These are phyloP conservation scores for Mimumesa dahlbomi DNA, from an alignment of 2,888 invertebrate genomes.

Conservation along the genomic window DNA sequence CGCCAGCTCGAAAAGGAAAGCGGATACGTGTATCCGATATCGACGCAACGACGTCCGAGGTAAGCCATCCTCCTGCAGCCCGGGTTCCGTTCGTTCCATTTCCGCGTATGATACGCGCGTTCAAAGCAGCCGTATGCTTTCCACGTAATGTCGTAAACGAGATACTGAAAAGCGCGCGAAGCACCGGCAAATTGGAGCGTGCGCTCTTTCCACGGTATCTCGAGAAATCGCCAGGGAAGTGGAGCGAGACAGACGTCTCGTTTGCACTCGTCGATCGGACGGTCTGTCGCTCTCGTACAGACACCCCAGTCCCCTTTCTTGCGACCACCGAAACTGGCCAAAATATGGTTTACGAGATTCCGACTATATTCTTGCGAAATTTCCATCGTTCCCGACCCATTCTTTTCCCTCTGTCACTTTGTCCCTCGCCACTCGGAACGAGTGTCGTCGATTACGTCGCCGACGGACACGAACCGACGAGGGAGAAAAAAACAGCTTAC, in stretches of 20 bases:
- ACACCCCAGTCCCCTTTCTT: too few species aligned
- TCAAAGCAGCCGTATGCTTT: slow-evolving; percentile 46
- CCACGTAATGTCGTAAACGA: slow-evolving; percentile 61
- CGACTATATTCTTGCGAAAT: background rate
- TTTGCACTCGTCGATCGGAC: slow-evolving; percentile 44
- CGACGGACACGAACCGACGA: background rate
- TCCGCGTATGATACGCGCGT: slow-evolving; percentile 1
- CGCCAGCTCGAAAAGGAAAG: background rate
- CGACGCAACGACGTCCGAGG: too few species aligned
- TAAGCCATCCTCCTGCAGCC: too few species aligned
- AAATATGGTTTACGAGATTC: too few species aligned
- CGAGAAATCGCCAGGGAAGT: slow-evolving; percentile 37
- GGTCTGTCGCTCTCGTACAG: slow-evolving; percentile 29
- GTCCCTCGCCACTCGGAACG: background rate
- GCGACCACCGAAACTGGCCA: too few species aligned
- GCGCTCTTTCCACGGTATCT: slow-evolving; percentile 37
- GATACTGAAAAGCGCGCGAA: slow-evolving; percentile 49
- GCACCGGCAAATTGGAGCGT: slow-evolving; percentile 50
- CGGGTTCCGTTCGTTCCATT: slow-evolving; percentile 15
- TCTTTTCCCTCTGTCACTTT: too few species aligned
- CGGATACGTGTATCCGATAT: background rate
- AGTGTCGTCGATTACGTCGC: background rate
- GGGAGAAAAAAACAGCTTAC: background rate
- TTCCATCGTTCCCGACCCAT: background rate
- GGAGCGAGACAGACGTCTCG: slow-evolving; percentile 13